Conservation (phyloP, 2,888 invertebrate species). For the Boloria euphrosyne region DNA sequence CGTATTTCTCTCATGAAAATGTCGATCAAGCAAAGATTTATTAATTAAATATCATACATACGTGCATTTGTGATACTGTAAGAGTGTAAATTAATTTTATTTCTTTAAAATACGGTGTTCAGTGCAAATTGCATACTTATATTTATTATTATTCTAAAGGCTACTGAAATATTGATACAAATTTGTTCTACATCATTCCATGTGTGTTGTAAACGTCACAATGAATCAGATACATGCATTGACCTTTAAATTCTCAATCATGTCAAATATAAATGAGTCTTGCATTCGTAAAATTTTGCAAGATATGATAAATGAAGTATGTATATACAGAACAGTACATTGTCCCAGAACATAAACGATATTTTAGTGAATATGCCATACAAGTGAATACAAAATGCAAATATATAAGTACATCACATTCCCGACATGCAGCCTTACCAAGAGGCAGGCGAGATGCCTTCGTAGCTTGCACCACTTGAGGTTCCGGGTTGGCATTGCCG, state of each 20-base stretch:
- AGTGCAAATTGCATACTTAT: background rate
- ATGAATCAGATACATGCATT: background rate
- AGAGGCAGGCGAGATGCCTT: conserved; percentile 45
- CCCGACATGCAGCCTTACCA: conserved; percentile 63
- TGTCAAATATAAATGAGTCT: background rate
- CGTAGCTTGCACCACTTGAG: conserved; percentile 47
- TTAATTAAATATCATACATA: conserved; percentile 15
- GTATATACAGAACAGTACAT: background rate
- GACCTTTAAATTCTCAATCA: background rate
- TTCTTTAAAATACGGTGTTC: background rate
- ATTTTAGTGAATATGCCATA: conserved; percentile 4
- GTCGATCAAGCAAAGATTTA: conserved; percentile 24
- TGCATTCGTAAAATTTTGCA: no score
- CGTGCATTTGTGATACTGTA: conserved; percentile 3
- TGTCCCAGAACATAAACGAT: background rate
- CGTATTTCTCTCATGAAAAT: conserved; percentile 26
- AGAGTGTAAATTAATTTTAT: no score
- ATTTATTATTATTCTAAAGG: background rate
- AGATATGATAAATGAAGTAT: no score
- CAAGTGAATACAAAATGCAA: background rate
- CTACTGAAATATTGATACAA: background rate
- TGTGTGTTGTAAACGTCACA: background rate
- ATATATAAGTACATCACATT: conserved; percentile 21
- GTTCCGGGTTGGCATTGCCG: conserved; percentile 50
- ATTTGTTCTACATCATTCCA: conserved; percentile 2